These are phyloP conservation scores for Danionella dracula DNA, from an alignment of 2,797 vertebrate genomes.

Conservation along the genomic window DNA sequence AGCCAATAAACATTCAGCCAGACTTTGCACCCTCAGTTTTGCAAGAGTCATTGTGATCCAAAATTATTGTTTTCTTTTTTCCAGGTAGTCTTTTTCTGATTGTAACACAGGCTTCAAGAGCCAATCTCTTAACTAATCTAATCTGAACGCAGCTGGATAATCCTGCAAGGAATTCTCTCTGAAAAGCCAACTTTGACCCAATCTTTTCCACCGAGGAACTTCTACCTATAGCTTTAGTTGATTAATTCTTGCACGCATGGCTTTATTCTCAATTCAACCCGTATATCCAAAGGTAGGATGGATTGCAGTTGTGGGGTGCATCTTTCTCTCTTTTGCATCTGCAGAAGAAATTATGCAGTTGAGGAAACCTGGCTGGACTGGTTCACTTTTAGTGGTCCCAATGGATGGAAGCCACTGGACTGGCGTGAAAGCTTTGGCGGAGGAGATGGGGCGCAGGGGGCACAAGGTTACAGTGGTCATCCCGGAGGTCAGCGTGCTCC, in stretches of 20 bases:
- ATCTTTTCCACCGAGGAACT: background rate
- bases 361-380: slow-evolving; percentile 9
- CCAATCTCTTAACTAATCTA: background rate
- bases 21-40: slow-evolving; percentile 3
- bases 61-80: background rate
- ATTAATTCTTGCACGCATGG: background rate
- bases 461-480: slow-evolving; percentile 59
- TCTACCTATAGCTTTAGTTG: background rate
- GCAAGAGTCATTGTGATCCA: background rate
- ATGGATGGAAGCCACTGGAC: slow-evolving; percentile 73
- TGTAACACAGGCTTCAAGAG: background rate
- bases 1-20: background rate
- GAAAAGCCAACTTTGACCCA: background rate
- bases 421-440: slow-evolving; percentile 53
- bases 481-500: slow-evolving; percentile 40
- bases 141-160: background rate
- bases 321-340: background rate
- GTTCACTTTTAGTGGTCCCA: slow-evolving; percentile 62
- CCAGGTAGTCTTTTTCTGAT: background rate
- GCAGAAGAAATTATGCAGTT: background rate
- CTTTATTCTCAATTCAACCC: background rate
- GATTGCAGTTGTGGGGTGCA: background rate
- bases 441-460: slow-evolving; percentile 57
- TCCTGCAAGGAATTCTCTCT: slow-evolving; percentile 1
- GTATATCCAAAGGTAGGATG: background rate